Evolutionary conservation across 2,113 vertebrate genomes (phyloP), one percentile per base, ranked within the genome.

Genomic region (Tiliqua scincoides): DNA sequence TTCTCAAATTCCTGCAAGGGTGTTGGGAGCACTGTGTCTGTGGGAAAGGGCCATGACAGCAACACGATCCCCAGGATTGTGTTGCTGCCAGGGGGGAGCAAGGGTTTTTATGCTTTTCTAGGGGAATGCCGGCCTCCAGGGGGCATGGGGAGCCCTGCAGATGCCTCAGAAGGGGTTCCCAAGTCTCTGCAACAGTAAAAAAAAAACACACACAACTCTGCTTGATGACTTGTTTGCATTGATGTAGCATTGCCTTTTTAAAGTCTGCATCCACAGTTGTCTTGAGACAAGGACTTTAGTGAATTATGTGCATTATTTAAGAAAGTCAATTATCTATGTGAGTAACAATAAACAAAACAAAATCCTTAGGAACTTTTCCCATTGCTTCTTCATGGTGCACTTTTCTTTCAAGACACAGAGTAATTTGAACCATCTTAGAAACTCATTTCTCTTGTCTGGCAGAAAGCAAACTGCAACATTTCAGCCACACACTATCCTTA

Each of bases 391-490:
- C 59, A 79, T 52, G 73, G 82, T 4, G 12, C 72, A 88, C 4
- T 27, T 83, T 90, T 7, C 76, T 92, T 79, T 92, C 89, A 78
- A 88, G 82, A 89, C 70, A 77, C 0, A 72, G 82, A 93, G 87
- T 91, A 90, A 90, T 92, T 86, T 25, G 54, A 93, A 93, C 92
- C 40, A 89, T 78, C 74, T 91, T 92, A 84, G 85, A 61, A 84
- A 76, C 20, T 71, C 25, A 79, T 91, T 93, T 11, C 1, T 89
- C 83, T 35, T 32, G 23, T 40, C 48, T 84, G 87, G 75, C 85
- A 88, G 76, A 61, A 61, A 79, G 85, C 35, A 77, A 73, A 68
- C 59, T 1, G 37, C 54, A 88, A 37, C 78, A 80, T 48, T 65
- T 89, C 87, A 80, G 61, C 40, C 88, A 85, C 72, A 40, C 15